Evolutionary conservation across 1,140 invertebrate species (phyloP).

Genomic region (Hyphantria cunea): DNA sequence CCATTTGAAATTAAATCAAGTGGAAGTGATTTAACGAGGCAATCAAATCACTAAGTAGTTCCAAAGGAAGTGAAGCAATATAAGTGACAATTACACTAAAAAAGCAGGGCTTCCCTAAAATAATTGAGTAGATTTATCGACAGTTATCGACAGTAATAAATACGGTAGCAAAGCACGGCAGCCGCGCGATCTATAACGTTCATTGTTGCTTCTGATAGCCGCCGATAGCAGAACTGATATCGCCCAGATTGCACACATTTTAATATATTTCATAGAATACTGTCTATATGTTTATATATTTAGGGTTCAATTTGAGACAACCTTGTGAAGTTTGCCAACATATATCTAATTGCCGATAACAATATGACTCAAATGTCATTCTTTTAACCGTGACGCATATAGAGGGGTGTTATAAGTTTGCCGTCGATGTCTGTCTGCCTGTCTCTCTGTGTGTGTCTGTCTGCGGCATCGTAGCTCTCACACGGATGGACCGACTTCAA

Average conservation of each 20-base stretch:
- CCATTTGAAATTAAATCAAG: too few relatives aligned
- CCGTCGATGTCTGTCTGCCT: too few relatives aligned
- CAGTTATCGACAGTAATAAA: conserved; percentile 14
- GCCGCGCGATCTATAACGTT: conserved; percentile 14
- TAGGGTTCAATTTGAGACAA: not conserved
- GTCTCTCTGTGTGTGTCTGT: too few relatives aligned
- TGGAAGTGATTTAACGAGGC: too few relatives aligned
- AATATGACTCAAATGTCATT: too few relatives aligned
- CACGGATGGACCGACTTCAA: too few relatives aligned
- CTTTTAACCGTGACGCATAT: too few relatives aligned
- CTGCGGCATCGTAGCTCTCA: too few relatives aligned
- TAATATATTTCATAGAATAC: conserved; percentile 11
- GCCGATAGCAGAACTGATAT: conserved; percentile 14
- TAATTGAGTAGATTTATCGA: conserved; percentile 10
- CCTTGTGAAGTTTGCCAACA: too few relatives aligned
- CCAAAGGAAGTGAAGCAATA: not conserved
- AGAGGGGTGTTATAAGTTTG: too few relatives aligned
- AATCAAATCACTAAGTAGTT: too few relatives aligned
- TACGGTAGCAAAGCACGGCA: conserved; percentile 6
- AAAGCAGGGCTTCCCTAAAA: conserved; percentile 18
- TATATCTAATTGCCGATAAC: too few relatives aligned
- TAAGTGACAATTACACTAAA: conserved; percentile 1
- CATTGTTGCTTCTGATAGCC: conserved; percentile 15
- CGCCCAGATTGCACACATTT: conserved; percentile 11
- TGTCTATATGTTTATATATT: conserved; percentile 17